Evolutionary conservation across 2,888 invertebrate genomes (phyloP), one percentile per base, ranked within the genome.

Genomic region (Tenthredo mesomela): DNA sequence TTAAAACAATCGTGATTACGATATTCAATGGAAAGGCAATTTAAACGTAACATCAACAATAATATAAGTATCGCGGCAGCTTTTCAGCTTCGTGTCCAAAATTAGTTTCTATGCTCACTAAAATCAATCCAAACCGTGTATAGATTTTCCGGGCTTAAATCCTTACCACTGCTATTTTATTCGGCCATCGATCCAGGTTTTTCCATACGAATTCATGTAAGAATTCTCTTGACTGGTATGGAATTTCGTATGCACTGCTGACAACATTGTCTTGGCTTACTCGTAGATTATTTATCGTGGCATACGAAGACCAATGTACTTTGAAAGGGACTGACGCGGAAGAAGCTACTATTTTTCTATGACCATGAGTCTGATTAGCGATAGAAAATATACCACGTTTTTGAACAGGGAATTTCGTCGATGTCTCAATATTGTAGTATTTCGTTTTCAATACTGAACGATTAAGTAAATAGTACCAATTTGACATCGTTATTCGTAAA

Each of bases 171-270:
- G 95, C 95, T 6, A 95, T 95, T 87, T 94, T 94, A 84, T 96
- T 94, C 5, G 95, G 94, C 96, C 96, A 96, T 92, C 94, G 95
- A 29, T 95, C 95, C 80, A 96, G 89, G 89, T 95, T 94, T 86
- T 93, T 93, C 96, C 96, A 96, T 4, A 96, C 93, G 86, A 94
- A 95, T 88, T 96, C 95, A 84, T 95, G 90, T 9, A 89, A 9
- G 10, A 86, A 84, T 84, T 85, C 85, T 15, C 43, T 21, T 0
- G 78, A n/a, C 78, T 15, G 21, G 2, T 6, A 67, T 1, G 89
- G 4, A 18, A 87, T 73, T 6, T 86, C 71, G 15, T 80, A 85
- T 7, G 82, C 80, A 50, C 89, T 89, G 50, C 78, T 84, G 18
- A 84, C 25, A 50, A 84, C n/a, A 67, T 84, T 84, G n/a, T 83